Evolutionary conservation across 1,140 invertebrate genomes (phyloP), one percentile per base, ranked within the genome.

Genomic region (Calliopsis andreniformis): DNA sequence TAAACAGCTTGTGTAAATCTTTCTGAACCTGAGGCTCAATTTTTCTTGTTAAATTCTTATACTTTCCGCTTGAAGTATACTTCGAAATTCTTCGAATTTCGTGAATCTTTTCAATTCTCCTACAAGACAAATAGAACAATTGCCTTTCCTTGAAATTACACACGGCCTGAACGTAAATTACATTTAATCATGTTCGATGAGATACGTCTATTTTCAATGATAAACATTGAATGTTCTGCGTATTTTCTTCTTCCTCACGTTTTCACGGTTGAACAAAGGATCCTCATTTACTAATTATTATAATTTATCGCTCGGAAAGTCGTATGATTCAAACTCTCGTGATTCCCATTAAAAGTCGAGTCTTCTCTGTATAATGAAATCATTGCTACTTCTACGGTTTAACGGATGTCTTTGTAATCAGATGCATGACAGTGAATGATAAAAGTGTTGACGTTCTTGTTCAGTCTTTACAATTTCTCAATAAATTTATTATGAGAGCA

Each of bases 291-390:
- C 12, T 30, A 32, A 58, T 62, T 23, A 62, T 62, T 62, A 49
- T 32, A 63, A 63, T 63, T 32, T 49, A 32, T 63, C 3, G 28
- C 28, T n/a, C 8, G 61, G 61, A 49, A 49, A 63, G 43, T 63
- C 45, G 28, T 18, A 16, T 49, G 43, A 63, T 47, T 63, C 61
- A 61, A 35, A 10, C 12, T 10, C 16, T 7, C 20, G 35, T 25
- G 25, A 61, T 61, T 61, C 58, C 20, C 35, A 7, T 5, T 58
- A 61, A 43, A 10, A 25, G 32, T 7, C 3, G 43, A 63, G 49
- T 32, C 45, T 7, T 25, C 10, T 30, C 49, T 20, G 32, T 32
- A 32, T 45, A 47, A 62, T 62, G 20, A 47, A 49, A 28, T 18
- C 18, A 10, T 32, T 10, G 18, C 43, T 20, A 42, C 10, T 42